Percentiles rank a stretch among this genome's conserved stretches.
phyloP scores from a whole-genome alignment of 2,888 invertebrate genomes.

The Bruchidius siliquastri region DNA sequence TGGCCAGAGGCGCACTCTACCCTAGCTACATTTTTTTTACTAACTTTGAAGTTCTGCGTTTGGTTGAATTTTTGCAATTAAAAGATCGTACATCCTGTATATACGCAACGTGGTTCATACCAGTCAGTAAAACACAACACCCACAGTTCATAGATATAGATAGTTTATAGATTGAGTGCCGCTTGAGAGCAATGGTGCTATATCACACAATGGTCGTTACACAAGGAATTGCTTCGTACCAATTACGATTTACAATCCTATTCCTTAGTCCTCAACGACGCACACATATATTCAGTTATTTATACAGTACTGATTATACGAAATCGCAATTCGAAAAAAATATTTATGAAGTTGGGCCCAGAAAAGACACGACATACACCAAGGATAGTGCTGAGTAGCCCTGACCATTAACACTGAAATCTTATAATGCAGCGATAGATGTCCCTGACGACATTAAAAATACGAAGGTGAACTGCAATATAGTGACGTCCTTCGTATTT shows the following conservation, averaged over 20 bases:
- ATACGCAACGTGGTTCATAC: neutral
- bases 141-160: neutral
- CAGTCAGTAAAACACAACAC: neutral
- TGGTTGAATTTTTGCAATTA: neutral
- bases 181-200: neutral
- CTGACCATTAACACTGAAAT: too few species aligned
- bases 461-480: too few species aligned
- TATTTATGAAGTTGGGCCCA: too few species aligned
- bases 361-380: too few species aligned
- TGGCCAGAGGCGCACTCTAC: too few species aligned
- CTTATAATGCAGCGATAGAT: too few species aligned
- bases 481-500: too few species aligned
- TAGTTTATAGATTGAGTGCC: neutral
- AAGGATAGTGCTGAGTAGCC: too few species aligned
- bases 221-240: neutral
- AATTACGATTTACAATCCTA: neutral
- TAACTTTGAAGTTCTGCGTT: too few species aligned
- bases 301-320: neutral
- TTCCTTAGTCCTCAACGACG: neutral
- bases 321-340: too few species aligned
- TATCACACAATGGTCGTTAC: neutral
- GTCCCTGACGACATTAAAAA: too few species aligned
- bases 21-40: too few species aligned
- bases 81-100: neutral
- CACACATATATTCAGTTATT: neutral